phyloP scores from a whole-genome alignment of 2,113 vertebrate species.

The Mustelus asterias region DNA sequence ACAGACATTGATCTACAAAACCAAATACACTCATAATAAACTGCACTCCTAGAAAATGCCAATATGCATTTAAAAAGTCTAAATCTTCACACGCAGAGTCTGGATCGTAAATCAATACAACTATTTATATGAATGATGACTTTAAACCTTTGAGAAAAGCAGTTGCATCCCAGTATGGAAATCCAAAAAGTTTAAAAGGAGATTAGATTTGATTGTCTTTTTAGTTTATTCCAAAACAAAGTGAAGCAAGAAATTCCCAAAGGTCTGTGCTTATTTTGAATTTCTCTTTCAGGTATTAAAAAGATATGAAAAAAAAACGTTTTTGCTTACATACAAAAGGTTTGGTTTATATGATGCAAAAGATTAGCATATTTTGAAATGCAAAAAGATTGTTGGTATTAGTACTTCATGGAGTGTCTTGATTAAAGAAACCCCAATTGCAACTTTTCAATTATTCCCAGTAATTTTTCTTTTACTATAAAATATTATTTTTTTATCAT shows the following conservation, averaged over 20 bases:
- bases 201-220: neutral
- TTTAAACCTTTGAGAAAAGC: neutral
- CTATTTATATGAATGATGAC: slow-evolving; percentile 20
- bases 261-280: neutral
- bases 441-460: neutral
- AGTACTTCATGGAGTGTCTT: neutral
- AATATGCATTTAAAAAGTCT: slow-evolving; percentile 21
- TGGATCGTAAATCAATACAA: slow-evolving; percentile 2
- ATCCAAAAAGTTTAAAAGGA: neutral
- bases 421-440: neutral
- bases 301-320: neutral
- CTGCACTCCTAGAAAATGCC: neutral
- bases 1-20: neutral
- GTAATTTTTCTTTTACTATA: neutral
- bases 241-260: neutral
- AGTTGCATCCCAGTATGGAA: neutral
- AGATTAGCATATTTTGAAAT: neutral
- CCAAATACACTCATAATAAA: slow-evolving; percentile 15
- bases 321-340: neutral
- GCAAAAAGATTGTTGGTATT: neutral
- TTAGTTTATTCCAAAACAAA: neutral
- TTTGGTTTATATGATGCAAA: neutral
- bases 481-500: no score
- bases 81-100: neutral
- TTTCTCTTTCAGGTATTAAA: neutral